Evolutionary conservation across 1,140 invertebrate genomes (phyloP), one percentile per base, ranked within the genome.

Genomic region (Bombus vancouverensis): DNA sequence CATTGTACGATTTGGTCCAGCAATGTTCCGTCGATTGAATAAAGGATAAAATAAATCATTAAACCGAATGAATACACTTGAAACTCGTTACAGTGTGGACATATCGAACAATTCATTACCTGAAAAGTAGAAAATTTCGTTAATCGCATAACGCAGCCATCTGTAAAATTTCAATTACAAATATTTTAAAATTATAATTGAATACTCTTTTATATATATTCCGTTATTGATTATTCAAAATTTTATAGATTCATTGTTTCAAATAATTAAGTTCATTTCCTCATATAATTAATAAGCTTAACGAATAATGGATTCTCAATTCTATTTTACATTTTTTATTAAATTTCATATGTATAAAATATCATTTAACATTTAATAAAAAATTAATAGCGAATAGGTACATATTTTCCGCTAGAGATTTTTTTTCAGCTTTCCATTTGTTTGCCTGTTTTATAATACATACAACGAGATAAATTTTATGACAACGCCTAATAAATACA

Each of bases 81-180:
- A 53, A 70, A 80, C 32, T 70, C 65, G 77, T 80, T 79, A 68
- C 44, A 39, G 28, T 62, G 15, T 39, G 57, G 15, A 10, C 42
- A 34, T 3, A 66, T 44, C 12, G 32, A 66, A 34, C 12, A 44
- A 66, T 66, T 66, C 25, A 47, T 44, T 66, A 79, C 6, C n/a
- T 10, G 39, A n/a, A 25, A 32, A 32, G 15, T 42, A 3, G n/a
- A 34, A 80, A 32, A 28, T 78, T 65, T 42, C 28, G 4, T 78
- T 65, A 65, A 78, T 71, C 68, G 37, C 68, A 39, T 71, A 71
- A 25, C 39, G 15, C 57, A 78, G 3, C 28, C 25, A 25, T 39
- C 28, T 78, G 57, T 42, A 42, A 78, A 78, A 65, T 65, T 78
- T 62, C 25, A 59, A 72, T 72, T 72, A 15, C 13, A 42, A 72